phyloP scores from a whole-genome alignment of 2,888 invertebrate genomes.

The Rosalia funebris region DNA sequence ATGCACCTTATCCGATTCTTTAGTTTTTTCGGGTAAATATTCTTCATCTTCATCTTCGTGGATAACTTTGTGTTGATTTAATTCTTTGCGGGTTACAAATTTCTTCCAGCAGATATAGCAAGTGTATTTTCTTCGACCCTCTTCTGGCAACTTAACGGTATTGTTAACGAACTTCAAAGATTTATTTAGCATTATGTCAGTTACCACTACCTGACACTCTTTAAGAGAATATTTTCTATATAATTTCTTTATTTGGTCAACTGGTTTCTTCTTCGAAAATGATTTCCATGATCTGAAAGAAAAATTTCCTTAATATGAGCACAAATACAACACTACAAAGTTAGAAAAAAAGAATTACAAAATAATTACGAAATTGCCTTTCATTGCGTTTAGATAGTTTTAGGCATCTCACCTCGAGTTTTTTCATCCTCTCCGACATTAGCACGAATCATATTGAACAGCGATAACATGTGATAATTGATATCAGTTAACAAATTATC shows the following conservation, averaged over 20 bases:
- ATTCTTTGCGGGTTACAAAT: constrained; percentile 30
- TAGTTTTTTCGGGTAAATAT: background rate
- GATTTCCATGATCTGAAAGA: constrained; percentile 19
- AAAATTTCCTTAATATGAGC: constrained; percentile 12
- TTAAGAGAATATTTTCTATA: constrained; percentile 28
- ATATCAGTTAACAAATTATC: no score
- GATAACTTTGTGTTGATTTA: constrained; percentile 32
- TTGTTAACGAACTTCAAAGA: constrained; percentile 12
- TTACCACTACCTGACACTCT: constrained; percentile 23
- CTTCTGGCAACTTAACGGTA: constrained; percentile 10
- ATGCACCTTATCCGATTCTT: background rate
- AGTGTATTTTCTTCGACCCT: constrained; percentile 34
- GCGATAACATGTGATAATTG: no score
- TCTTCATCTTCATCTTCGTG: constrained; percentile 34
- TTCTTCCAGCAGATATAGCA: constrained; percentile 43
- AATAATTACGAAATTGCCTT: no score
- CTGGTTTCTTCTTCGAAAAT: background rate
- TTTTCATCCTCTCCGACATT: no score
- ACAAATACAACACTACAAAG: background rate
- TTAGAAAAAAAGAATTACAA: no score
- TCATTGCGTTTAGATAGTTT: no score
- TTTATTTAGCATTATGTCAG: constrained; percentile 19
- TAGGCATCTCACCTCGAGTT: no score
- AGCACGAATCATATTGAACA: no score
- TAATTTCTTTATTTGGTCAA: constrained; percentile 1